Conservation (phyloP, 2,113 vertebrate genomes). For the Poeciliopsis retropinna region DNA sequence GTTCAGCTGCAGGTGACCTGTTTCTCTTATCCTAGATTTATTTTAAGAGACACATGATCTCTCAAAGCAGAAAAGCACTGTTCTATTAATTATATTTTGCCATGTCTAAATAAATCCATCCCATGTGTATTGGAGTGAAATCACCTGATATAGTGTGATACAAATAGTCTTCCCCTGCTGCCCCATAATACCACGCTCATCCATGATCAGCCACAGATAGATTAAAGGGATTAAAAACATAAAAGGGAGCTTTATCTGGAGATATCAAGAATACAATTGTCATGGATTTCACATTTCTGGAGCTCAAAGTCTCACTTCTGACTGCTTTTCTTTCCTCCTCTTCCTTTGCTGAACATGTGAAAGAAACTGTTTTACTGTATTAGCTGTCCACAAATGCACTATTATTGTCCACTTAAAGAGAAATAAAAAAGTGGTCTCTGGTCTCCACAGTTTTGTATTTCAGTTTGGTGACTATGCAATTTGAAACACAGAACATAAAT, state of each 20-base stretch:
- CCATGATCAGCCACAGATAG: constrained; percentile 29
- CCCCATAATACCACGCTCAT: constrained; percentile 28
- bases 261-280: constrained; percentile 34
- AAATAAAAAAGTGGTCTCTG: background rate
- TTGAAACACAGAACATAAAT: background rate
- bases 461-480: background rate
- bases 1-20: constrained; percentile 7
- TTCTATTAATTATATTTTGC: constrained; percentile 12
- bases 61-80: constrained; percentile 10
- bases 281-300: constrained; percentile 17
- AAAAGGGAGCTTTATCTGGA: constrained; percentile 39
- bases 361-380: background rate
- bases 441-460: background rate
- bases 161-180: constrained; percentile 2
- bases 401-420: background rate
- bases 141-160: constrained; percentile 31
- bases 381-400: background rate
- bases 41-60: background rate
- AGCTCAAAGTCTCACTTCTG: constrained; percentile 3
- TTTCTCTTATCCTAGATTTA: constrained; percentile 8
- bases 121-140: constrained; percentile 21
- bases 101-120: constrained; percentile 32
- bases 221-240: constrained; percentile 57
- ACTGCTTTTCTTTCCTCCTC: background rate
- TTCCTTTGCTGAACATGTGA: background rate